Conservation (phyloP, 1,140 invertebrate genomes). For the Leguminivora glycinivorella region DNA sequence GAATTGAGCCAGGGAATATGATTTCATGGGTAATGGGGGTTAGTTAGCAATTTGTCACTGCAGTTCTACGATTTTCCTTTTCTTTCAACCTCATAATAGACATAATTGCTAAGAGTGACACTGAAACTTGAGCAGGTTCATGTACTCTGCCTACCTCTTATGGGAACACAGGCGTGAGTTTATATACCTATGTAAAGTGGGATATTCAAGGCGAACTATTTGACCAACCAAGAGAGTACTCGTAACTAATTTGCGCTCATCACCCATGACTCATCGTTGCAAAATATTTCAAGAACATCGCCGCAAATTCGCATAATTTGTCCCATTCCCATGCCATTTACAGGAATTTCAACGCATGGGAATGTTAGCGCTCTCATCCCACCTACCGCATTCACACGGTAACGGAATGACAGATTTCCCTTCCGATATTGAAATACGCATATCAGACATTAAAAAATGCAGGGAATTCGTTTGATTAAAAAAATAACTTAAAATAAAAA, state of each 20-base stretch:
- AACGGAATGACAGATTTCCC: constrained; percentile 45
- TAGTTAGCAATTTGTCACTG: no score
- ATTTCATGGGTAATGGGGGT: no score
- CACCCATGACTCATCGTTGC: constrained; percentile 32
- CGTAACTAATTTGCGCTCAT: constrained; percentile 17
- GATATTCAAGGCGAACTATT: no score
- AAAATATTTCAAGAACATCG: constrained; percentile 33
- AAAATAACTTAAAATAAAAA: constrained; percentile 29
- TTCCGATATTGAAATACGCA: constrained; percentile 28
- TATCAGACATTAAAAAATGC: constrained; percentile 20
- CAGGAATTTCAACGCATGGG: constrained; percentile 46
- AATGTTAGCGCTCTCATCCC: constrained; percentile 46
- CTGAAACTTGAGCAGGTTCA: no score
- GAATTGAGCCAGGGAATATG: no score
- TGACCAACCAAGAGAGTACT: no score
- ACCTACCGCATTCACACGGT: constrained; percentile 49
- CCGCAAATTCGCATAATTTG: constrained; percentile 50
- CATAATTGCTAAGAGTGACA: no score
- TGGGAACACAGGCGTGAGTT: no score
- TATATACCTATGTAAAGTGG: no score
- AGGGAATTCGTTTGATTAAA: constrained; percentile 17
- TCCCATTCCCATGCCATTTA: constrained; percentile 49
- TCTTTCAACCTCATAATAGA: no score
- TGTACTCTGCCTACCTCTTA: no score
- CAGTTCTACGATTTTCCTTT: no score